These are phyloP conservation scores for Cryptocheilus praepositus DNA, from an alignment of 2,888 invertebrate genomes.

Conservation along the genomic window DNA sequence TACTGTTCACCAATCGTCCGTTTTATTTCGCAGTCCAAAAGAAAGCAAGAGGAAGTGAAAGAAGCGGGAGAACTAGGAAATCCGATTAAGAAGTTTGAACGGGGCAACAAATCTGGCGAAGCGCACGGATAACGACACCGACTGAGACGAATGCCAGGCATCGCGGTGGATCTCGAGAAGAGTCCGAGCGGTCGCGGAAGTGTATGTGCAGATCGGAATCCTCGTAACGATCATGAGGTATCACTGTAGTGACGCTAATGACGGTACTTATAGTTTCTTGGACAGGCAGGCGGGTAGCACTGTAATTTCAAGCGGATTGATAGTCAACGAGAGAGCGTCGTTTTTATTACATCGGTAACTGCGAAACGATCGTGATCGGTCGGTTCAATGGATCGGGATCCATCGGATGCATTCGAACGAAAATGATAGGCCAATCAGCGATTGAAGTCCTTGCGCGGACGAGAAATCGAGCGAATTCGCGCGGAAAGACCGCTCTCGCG, in stretches of 20 bases:
- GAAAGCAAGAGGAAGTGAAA: neutral
- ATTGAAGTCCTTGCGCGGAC: neutral
- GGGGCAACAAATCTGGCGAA: neutral
- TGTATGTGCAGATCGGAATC: conserved; percentile 45
- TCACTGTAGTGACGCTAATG: conserved; percentile 45
- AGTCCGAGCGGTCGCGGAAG: conserved; percentile 18
- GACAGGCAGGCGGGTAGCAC: conserved; percentile 28
- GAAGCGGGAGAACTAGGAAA: neutral
- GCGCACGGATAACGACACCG: neutral
- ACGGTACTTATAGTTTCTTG: conserved; percentile 35
- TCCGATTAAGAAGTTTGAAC: neutral
- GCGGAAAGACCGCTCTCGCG: no score
- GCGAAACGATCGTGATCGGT: conserved; percentile 52
- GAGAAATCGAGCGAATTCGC: neutral
- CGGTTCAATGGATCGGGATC: conserved; percentile 39
- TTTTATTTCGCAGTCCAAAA: no score
- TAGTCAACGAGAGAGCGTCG: conserved; percentile 42
- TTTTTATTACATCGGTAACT: conserved; percentile 48
- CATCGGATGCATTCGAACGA: conserved; percentile 1
- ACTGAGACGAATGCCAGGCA: neutral
- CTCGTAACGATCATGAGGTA: conserved; percentile 46
- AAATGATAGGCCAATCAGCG: conserved; percentile 6
- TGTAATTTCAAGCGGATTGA: conserved; percentile 47
- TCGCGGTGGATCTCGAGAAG: neutral
- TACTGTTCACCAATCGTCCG: no score